Conservation (phyloP, 2,113 vertebrate genomes). For the Hippocampus zosterae region DNA sequence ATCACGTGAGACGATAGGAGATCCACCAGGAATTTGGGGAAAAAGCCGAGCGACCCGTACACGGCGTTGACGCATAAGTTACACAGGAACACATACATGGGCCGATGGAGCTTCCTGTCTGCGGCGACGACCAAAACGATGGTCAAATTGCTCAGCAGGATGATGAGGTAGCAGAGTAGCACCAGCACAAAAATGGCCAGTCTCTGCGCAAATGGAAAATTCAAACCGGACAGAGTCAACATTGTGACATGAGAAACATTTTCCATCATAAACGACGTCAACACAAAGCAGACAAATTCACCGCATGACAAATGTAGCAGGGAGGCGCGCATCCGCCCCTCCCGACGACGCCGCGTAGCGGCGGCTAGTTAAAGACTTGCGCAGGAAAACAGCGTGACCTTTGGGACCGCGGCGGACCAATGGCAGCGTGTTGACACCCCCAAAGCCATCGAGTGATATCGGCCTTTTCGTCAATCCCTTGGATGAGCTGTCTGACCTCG, state of each 20-base stretch:
- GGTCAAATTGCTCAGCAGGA: slow-evolving; percentile 27
- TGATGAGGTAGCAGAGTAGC: slow-evolving; percentile 21
- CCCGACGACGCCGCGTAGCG: neutral
- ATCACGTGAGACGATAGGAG: slow-evolving; percentile 31
- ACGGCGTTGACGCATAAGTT: slow-evolving; percentile 41
- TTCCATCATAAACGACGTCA: slow-evolving; percentile 16
- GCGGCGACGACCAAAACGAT: slow-evolving; percentile 29
- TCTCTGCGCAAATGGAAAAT: slow-evolving; percentile 8
- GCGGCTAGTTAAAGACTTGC: neutral
- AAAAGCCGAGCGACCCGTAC: slow-evolving; percentile 50
- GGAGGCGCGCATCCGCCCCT: neutral
- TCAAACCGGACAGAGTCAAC: slow-evolving; percentile 32
- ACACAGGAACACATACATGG: slow-evolving; percentile 54
- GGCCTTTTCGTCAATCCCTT: neutral
- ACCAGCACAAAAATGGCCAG: slow-evolving; percentile 8
- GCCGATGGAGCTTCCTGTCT: slow-evolving; percentile 48
- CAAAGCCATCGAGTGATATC: neutral
- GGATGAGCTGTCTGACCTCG: neutral
- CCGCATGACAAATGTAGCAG: neutral
- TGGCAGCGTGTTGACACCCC: neutral
- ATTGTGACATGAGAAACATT: slow-evolving; percentile 19
- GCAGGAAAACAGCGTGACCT: neutral
- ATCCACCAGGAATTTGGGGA: slow-evolving; percentile 45
- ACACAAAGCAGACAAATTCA: neutral
- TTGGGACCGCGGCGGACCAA: slow-evolving; percentile 9